phyloP scores from a whole-genome alignment of 2,888 invertebrate species.

The Ferrisia virgata region DNA sequence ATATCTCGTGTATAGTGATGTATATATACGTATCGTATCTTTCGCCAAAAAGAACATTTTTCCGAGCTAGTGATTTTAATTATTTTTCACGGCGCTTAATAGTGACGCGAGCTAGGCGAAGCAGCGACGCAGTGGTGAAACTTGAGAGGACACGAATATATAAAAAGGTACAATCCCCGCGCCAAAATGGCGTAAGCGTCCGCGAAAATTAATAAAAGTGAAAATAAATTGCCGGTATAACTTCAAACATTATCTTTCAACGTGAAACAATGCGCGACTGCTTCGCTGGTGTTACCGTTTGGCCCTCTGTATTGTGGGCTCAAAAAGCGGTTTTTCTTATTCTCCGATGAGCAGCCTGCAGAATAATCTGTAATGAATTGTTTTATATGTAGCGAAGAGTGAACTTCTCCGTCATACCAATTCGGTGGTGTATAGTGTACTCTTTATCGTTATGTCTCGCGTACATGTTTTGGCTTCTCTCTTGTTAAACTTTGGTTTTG shows the following conservation, averaged over 20 bases:
- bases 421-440: not conserved
- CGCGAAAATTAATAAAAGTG: conserved; percentile 46
- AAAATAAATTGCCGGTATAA: conserved; percentile 46
- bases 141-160: conserved; percentile 19
- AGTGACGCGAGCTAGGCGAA: not conserved
- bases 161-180: conserved; percentile 3
- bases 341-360: conserved; percentile 44
- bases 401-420: not conserved
- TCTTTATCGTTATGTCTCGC: conserved; percentile 5
- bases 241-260: conserved; percentile 46
- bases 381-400: conserved; percentile 40
- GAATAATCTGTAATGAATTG: conserved; percentile 47
- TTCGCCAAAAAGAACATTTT: conserved; percentile 44
- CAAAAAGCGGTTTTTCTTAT: conserved; percentile 45
- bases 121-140: not conserved
- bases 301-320: conserved; percentile 23
- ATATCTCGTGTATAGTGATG: not conserved
- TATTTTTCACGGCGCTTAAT: conserved; percentile 44
- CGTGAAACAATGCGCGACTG: conserved; percentile 42
- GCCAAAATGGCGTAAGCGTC: conserved; percentile 28
- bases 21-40: not conserved
- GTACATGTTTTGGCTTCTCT: not conserved
- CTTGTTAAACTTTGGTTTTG: conserved; percentile 11
- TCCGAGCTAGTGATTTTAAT: conserved; percentile 45
- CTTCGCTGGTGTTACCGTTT: conserved; percentile 11